These are phyloP conservation scores for Scaptomyza hsui DNA, from an alignment of 1,140 invertebrate genomes.

Conservation along the genomic window DNA sequence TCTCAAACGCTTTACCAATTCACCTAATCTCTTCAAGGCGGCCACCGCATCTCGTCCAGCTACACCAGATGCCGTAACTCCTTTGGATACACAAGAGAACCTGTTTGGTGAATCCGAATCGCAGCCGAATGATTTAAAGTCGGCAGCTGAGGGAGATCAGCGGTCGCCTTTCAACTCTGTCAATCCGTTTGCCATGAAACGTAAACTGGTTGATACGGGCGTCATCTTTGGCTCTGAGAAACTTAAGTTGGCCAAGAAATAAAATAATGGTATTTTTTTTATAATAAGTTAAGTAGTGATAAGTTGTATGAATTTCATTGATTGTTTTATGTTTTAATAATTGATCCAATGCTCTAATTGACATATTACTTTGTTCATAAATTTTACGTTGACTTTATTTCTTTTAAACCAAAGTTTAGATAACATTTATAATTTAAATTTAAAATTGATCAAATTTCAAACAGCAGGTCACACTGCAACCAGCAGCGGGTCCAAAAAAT, in stretches of 20 bases:
- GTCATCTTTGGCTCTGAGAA: constrained; percentile 77
- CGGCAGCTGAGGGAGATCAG: constrained; percentile 20
- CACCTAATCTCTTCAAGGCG: constrained; percentile 67
- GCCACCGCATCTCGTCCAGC: constrained; percentile 42
- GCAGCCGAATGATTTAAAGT: constrained; percentile 43
- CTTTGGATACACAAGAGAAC: constrained; percentile 69
- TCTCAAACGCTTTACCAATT: constrained; percentile 65
- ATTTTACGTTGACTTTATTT: too few relatives aligned
- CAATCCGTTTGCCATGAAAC: constrained; percentile 79
- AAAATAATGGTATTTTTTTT: constrained; percentile 1
- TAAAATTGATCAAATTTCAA: neutral
- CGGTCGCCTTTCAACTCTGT: constrained; percentile 65
- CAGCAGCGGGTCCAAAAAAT: neutral
- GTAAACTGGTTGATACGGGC: constrained; percentile 69
- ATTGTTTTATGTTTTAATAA: constrained; percentile 6
- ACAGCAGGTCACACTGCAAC: neutral
- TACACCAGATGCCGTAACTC: constrained; percentile 46
- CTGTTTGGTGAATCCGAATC: constrained; percentile 64
- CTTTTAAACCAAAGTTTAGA: too few relatives aligned
- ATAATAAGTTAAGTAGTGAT: constrained; percentile 12
- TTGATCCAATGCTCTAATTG: neutral
- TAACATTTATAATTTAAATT: too few relatives aligned
- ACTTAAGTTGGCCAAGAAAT: constrained; percentile 73
- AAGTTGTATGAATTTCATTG: constrained; percentile 19
- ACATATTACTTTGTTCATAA: too few relatives aligned